Conservation (phyloP, 2,888 invertebrate species). For the Lithophane socia region DNA sequence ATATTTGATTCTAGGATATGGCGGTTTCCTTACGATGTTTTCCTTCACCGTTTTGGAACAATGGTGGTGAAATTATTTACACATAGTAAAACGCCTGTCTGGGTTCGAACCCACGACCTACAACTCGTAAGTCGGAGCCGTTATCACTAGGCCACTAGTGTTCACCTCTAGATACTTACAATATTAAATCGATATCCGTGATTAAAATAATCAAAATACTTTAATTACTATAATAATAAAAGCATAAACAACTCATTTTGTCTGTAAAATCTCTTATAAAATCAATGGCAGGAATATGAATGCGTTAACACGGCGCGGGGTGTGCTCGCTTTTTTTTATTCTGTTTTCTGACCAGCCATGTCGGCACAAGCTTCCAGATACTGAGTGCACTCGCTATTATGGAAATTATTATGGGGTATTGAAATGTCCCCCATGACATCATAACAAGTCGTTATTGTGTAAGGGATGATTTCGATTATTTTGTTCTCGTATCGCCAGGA, state of each 20-base stretch:
- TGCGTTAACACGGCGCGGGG: conserved; percentile 59
- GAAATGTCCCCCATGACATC: neutral
- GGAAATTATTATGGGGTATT: conserved; percentile 35
- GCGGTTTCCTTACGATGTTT: too few species aligned
- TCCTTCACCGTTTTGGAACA: too few species aligned
- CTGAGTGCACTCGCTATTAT: conserved; percentile 44
- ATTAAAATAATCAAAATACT: neutral
- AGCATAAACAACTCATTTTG: neutral
- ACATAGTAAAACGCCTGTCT: too few species aligned
- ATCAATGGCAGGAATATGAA: conserved; percentile 49
- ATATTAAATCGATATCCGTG: too few species aligned
- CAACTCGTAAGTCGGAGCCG: too few species aligned
- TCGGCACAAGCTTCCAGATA: conserved; percentile 14
- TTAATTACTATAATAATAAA: neutral
- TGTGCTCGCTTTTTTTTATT: conserved; percentile 36
- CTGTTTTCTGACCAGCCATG: conserved; percentile 32
- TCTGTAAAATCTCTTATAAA: conserved; percentile 27
- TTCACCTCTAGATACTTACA: too few species aligned
- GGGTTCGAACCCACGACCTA: too few species aligned
- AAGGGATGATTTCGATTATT: neutral
- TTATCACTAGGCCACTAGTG: too few species aligned
- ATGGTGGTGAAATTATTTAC: too few species aligned
- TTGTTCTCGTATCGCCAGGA: neutral
- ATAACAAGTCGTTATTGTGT: neutral
- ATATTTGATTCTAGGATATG: too few species aligned